Conservation (phyloP, 2,888 invertebrate species). For the Chrysotoxum bicinctum region DNA sequence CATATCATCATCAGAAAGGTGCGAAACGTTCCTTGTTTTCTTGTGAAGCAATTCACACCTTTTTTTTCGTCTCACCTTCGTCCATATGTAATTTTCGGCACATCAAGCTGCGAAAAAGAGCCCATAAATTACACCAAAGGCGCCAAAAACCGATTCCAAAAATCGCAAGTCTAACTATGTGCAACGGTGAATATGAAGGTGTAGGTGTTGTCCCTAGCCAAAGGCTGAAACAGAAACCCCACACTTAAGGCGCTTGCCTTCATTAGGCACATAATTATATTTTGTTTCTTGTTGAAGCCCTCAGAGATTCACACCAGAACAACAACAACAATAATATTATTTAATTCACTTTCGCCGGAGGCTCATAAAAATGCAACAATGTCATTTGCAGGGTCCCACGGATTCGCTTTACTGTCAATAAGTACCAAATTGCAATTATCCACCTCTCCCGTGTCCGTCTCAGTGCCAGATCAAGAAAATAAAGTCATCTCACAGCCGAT, state of each 20-base stretch:
- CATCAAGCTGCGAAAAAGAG: conserved; percentile 55
- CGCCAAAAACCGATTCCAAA: conserved; percentile 56
- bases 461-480: conserved; percentile 13
- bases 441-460: not conserved
- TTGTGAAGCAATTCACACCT: conserved; percentile 70
- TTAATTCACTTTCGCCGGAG: conserved; percentile 33
- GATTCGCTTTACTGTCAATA: conserved; percentile 64
- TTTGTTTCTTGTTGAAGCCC: conserved; percentile 57
- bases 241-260: conserved; percentile 41
- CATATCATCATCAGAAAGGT: conserved; percentile 72
- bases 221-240: conserved; percentile 45
- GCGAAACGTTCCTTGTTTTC: conserved; percentile 71
- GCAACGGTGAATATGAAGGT: not conserved
- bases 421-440: conserved; percentile 67
- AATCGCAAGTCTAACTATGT: conserved; percentile 1
- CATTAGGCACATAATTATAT: conserved; percentile 64
- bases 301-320: conserved; percentile 56
- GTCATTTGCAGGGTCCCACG: conserved; percentile 29
- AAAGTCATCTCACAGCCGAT: conserved; percentile 54
- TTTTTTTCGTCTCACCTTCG: conserved; percentile 8
- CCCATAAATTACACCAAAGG: conserved; percentile 63
- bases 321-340: conserved; percentile 42
- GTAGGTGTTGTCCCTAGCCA: conserved; percentile 61
- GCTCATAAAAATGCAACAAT: conserved; percentile 31
- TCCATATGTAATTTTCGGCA: conserved; percentile 60